These are phyloP conservation scores for Tetanocera ferruginea DNA, from an alignment of 2,888 invertebrate species.

Conservation along the genomic window DNA sequence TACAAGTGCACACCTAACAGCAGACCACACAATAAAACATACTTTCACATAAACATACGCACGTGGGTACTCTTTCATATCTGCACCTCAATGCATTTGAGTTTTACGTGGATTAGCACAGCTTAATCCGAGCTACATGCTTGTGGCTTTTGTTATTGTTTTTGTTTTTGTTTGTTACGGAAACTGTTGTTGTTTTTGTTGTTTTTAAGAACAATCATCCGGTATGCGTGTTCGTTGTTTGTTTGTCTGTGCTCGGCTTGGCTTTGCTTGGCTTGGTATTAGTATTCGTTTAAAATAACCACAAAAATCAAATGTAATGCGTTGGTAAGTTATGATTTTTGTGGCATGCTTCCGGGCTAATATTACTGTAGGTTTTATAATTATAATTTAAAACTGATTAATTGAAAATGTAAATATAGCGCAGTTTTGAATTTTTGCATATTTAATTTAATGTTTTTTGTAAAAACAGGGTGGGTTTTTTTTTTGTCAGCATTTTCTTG, in stretches of 20 bases:
- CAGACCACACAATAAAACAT: neutral
- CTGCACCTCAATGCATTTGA: constrained; percentile 7
- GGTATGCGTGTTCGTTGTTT: neutral
- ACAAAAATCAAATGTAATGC: neutral
- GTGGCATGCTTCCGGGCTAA: neutral
- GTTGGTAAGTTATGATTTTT: neutral
- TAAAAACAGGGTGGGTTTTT: too few species aligned
- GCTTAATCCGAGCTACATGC: neutral
- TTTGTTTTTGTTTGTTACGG: neutral
- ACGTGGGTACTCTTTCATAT: too few species aligned
- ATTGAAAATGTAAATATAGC: too few species aligned
- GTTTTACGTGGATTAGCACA: constrained; percentile 1
- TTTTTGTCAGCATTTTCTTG: too few species aligned
- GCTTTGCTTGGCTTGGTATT: neutral
- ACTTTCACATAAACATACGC: neutral
- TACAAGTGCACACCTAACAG: neutral
- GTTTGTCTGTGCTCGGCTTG: neutral
- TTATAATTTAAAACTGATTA: too few species aligned
- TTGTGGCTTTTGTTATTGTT: neutral
- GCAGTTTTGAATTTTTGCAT: too few species aligned
- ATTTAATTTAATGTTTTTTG: too few species aligned
- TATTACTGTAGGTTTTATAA: neutral
- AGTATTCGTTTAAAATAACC: neutral
- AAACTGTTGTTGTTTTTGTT: too few species aligned
- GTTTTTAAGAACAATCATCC: too few species aligned